Conservation (phyloP, 2,113 vertebrate species). For the Corvus moneduloides region DNA sequence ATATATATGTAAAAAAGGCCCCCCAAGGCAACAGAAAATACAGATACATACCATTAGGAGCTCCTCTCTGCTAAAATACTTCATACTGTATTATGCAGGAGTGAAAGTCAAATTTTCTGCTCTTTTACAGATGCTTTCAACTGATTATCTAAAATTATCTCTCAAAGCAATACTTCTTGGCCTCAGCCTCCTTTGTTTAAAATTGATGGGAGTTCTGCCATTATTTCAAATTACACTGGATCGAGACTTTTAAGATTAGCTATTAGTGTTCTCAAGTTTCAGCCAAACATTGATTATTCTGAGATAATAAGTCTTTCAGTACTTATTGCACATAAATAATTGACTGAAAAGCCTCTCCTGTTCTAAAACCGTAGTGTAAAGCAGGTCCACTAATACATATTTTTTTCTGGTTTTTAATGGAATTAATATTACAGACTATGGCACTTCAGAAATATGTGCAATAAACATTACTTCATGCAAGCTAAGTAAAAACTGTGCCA, state of each 20-base stretch:
- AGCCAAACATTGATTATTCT: slow-evolving; percentile 59
- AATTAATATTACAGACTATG: neutral
- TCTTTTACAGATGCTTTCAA: neutral
- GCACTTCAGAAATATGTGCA: neutral
- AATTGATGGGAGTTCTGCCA: slow-evolving; percentile 19
- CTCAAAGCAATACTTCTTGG: neutral
- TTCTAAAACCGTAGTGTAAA: neutral
- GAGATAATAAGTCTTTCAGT: slow-evolving; percentile 40
- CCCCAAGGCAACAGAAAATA: neutral
- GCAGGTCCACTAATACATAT: neutral
- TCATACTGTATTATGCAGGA: accelerated
- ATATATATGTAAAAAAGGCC: neutral
- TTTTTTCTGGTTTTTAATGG: neutral
- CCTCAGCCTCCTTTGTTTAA: neutral
- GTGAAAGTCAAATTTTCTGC: neutral
- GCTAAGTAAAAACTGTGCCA: neutral
- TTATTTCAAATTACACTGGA: slow-evolving; percentile 38
- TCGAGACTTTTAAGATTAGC: slow-evolving; percentile 23
- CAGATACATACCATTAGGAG: neutral
- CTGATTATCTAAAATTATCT: neutral
- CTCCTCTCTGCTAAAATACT: neutral
- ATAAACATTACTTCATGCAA: neutral
- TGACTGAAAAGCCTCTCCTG: slow-evolving; percentile 20
- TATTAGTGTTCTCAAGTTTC: slow-evolving; percentile 25
- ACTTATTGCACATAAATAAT: slow-evolving; percentile 56